Evolutionary conservation across 2,113 vertebrate genomes (phyloP), one percentile per base, ranked within the genome.

Genomic region (Hypocryptadius cinnamomeus): DNA sequence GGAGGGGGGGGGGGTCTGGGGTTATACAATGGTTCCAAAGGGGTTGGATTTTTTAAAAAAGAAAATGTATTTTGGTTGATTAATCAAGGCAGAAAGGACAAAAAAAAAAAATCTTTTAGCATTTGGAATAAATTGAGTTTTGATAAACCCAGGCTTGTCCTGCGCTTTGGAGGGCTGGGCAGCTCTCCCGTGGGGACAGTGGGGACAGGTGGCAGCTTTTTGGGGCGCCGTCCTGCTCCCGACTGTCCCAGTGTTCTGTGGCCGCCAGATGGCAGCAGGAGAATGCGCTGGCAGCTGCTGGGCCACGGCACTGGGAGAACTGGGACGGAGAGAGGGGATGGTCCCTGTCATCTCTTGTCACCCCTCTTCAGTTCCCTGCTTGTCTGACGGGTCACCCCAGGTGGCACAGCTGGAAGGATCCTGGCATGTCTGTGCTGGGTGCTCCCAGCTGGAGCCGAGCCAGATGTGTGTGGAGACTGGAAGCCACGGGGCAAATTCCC

Each of bases 51-150:
- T 89, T 89, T 89, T 73, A 54, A 48, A 79, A 72, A 93, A 94
- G 78, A 61, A 94, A 76, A 81, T 80, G 60, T 97, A 98, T 97
- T 97, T 98, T 97, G 94, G 73, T 96, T 81, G 96, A 92, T 92
- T 53, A 77, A 85, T 74, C 87, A 66, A 87, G 64, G 81, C 73
- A 66, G 60, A 94, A 87, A 89, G 78, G 24, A 39, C 45, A 72
- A 78, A 91, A 22, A 64, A 54, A 42, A 91, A 20, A 63, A 48
- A 42, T 92, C 95, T 97, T 97, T 94, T 98, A 97, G 96, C 20
- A 9, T 93, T 98, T 98, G 97, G 94, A 98, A 98, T 98, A 98
- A 98, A 98, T 54, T 17, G 54, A 92, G 66, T 96, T 97, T 96
- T 97, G 65, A 90, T 97, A 97, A 89, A 57, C 13, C 17, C 15